These are phyloP conservation scores for Zaprionus nigranus DNA, from an alignment of 1,140 invertebrate genomes.

Conservation along the genomic window DNA sequence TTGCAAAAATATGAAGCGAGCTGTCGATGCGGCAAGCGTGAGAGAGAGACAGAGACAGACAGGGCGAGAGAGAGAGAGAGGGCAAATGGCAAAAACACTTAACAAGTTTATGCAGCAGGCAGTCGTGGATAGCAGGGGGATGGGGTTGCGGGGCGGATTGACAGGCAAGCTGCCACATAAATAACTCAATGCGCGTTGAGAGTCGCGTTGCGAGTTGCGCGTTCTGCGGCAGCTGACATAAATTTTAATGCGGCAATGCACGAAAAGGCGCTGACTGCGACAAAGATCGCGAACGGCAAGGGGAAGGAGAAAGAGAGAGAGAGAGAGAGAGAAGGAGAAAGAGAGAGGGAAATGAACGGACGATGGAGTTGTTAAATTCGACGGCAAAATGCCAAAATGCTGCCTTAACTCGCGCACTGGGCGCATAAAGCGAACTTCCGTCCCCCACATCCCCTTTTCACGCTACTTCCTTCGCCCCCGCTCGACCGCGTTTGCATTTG, in stretches of 20 bases:
- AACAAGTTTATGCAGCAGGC: constrained; percentile 42
- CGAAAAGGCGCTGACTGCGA: constrained; percentile 48
- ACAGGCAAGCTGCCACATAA: constrained; percentile 42
- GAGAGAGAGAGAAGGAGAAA: neutral
- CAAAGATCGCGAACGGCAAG: constrained; percentile 32
- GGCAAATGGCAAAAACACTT: constrained; percentile 47
- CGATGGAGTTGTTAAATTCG: constrained; percentile 43
- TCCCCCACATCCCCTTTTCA: neutral
- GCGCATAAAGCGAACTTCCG: constrained; percentile 39
- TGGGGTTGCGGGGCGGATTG: neutral
- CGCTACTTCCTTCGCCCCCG: neutral
- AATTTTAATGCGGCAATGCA: constrained; percentile 58
- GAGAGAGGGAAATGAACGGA: neutral
- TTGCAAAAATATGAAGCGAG: constrained; percentile 36
- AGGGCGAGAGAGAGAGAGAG: neutral
- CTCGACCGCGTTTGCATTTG: constrained; percentile 49
- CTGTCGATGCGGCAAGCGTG: constrained; percentile 1
- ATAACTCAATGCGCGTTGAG: constrained; percentile 60
- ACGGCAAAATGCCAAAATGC: constrained; percentile 42
- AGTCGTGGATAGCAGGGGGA: neutral
- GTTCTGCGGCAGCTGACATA: constrained; percentile 40
- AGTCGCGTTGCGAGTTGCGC: constrained; percentile 34
- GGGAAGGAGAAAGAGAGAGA: neutral
- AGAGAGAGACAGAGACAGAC: neutral
- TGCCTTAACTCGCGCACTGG: constrained; percentile 53